phyloP scores from a whole-genome alignment of 1,140 invertebrate genomes.

The Fopius arisanus region DNA sequence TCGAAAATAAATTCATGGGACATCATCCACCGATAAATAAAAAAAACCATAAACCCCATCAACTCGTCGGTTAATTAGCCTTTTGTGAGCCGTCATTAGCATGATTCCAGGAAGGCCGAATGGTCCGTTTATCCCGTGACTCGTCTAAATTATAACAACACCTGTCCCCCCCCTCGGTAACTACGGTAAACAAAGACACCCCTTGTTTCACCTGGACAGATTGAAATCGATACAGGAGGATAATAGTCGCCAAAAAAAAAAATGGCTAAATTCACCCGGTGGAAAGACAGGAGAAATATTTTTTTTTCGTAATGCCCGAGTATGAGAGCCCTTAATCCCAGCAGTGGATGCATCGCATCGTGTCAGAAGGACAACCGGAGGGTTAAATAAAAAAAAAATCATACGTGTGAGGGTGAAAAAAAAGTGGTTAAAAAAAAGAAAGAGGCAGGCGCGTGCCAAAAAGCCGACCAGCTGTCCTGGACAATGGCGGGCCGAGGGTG shows the following conservation, averaged over 20 bases:
- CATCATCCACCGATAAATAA: too few species aligned
- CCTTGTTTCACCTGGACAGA: slow-evolving; percentile 32
- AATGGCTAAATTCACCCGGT: neutral
- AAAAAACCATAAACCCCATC: too few species aligned
- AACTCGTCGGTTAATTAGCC: neutral
- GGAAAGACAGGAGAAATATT: slow-evolving; percentile 3
- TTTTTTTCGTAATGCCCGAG: neutral
- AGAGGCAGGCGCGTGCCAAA: slow-evolving; percentile 22
- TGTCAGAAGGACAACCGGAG: slow-evolving; percentile 1
- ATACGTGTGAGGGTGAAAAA: neutral
- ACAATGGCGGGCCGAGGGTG: slow-evolving; percentile 32
- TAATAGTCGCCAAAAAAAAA: slow-evolving; percentile 2
- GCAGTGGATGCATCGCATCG: neutral
- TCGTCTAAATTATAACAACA: slow-evolving; percentile 7
- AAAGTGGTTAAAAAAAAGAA: neutral
- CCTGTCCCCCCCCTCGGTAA: slow-evolving; percentile 22
- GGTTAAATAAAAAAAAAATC: slow-evolving; percentile 12
- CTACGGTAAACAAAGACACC: slow-evolving; percentile 29
- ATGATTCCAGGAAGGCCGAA: neutral
- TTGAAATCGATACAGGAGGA: slow-evolving; percentile 24
- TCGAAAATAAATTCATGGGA: too few species aligned
- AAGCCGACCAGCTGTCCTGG: slow-evolving; percentile 28
- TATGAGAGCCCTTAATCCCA: neutral
- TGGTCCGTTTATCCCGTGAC: neutral
- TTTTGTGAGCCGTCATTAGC: too few species aligned